Evolutionary conservation across 2,888 invertebrate species (phyloP).

Genomic region (Trissolcus japonicus): DNA sequence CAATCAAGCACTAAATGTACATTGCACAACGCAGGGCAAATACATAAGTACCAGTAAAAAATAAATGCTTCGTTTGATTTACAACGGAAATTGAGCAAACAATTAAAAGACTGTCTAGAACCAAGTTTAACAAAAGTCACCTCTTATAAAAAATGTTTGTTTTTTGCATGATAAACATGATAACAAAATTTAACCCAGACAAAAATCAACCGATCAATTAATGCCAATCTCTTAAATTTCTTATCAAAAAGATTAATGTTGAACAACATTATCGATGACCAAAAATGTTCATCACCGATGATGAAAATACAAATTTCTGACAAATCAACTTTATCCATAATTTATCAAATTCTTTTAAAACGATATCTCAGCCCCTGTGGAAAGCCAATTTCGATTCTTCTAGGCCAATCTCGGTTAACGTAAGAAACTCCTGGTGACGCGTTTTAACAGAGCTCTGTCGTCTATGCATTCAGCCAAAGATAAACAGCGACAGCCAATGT

Average conservation of each 20-base stretch:
- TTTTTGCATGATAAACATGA: background rate
- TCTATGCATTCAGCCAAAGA: slow-evolving; percentile 21
- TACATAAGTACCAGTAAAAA: slow-evolving; percentile 18
- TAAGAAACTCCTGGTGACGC: background rate
- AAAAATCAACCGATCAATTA: no score
- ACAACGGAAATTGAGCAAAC: background rate
- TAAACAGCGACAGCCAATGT: slow-evolving; percentile 20
- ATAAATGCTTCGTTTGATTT: slow-evolving; percentile 5
- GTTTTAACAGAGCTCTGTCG: background rate
- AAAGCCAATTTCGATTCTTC: slow-evolving; percentile 23
- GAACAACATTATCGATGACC: no score
- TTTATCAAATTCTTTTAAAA: slow-evolving; percentile 11
- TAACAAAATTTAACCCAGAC: no score
- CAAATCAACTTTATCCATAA: no score
- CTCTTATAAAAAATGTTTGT: background rate
- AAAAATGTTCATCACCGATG: no score
- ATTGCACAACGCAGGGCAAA: background rate
- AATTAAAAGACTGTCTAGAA: background rate
- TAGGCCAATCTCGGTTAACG: slow-evolving; percentile 9
- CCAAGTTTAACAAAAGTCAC: background rate
- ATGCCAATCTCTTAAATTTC: background rate
- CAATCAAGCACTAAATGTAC: slow-evolving; percentile 15
- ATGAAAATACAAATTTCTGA: no score
- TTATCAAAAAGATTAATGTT: no score
- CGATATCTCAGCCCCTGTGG: slow-evolving; percentile 21